Evolutionary conservation across 1,140 invertebrate genomes (phyloP).

Genomic region (Macrostomum lignano): DNA sequence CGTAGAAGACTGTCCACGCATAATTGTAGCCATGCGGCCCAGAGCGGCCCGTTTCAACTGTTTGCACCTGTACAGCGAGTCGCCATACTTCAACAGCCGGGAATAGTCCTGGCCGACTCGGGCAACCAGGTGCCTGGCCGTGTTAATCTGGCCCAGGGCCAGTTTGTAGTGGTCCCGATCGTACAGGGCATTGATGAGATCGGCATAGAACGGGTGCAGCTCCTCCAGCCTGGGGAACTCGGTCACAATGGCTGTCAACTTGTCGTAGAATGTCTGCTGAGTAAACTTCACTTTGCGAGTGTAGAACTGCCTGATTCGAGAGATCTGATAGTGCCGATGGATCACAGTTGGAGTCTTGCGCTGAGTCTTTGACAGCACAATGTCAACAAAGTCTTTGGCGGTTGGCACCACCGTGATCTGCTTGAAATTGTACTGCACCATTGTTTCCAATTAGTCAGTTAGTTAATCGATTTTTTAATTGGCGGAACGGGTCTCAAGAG

Average conservation of each 20-base stretch:
- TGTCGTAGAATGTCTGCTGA: constrained; percentile 88
- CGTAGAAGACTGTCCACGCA: constrained; percentile 71
- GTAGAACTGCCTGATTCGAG: constrained; percentile 77
- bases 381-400: constrained; percentile 82
- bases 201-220: constrained; percentile 95
- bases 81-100: constrained; percentile 73
- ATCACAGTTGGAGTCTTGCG: constrained; percentile 91
- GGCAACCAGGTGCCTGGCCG: constrained; percentile 58
- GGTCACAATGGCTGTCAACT: constrained; percentile 70
- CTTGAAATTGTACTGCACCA: constrained; percentile 78
- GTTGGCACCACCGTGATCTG: constrained; percentile 82
- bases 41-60: constrained; percentile 78
- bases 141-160: constrained; percentile 87
- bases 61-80: constrained; percentile 86
- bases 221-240: constrained; percentile 95
- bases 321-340: constrained; percentile 85
- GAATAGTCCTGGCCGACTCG: constrained; percentile 86
- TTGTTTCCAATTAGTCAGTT: too few relatives aligned
- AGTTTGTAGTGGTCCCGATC: constrained; percentile 98
- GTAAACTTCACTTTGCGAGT: constrained; percentile 87
- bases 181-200: constrained; percentile 96
- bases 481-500: too few relatives aligned
- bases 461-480: too few relatives aligned
- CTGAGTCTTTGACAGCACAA: constrained; percentile 91
- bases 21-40: constrained; percentile 52